Base-by-base conservation (phyloP, 2,113 vertebrate species). In the Actenoides lindsayi region DNA sequence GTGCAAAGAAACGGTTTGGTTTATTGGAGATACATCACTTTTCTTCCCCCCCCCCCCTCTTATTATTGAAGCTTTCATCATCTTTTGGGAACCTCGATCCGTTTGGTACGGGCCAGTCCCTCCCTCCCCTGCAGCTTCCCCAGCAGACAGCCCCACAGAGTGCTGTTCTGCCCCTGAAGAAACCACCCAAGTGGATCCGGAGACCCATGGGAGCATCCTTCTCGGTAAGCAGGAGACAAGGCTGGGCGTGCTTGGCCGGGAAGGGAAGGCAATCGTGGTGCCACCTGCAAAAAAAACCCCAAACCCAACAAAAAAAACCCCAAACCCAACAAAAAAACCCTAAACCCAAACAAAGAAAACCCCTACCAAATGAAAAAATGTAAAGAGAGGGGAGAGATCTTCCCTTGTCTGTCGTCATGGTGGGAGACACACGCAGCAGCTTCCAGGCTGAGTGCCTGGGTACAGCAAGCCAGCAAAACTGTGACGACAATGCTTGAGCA, bases 21-120 rank as follows among this genome's bases (percentile, higher is more conserved):
- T 62, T 41, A 19, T 48, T 15, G 20, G 21, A 79, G 25, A 41
- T 31, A 54, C 2, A 2, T 65, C 19, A 17, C 20, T 50, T 67
- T 3, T 71, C 6, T 1, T 1, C 42, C 11, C 13, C 11, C 14
- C 14, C 25, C 4, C 2, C 11, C 8, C 4, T 68, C 69, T 44
- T 88, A 16, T 94, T 92, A 33, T 64, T 18, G 31, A 96, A 99
- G 99, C 99, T 99, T 48, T 99, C 98, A 23, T 99, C 98, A 1
- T 99, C 99, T 1, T 99, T 99, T 95, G 99, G 99, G 44, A 99
- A 99, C 96, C 98, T 99, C 2, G 99, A 99, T 97, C 99, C 99
- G 0, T 99, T 99, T 88, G 99, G 99, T 41, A 99, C 98, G 0
- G 99, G 99, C 30, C 99, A 99, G 59, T 95, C 98, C 2, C 97